Conservation (phyloP, 2,797 vertebrate species). For the Vultur gryphus region DNA sequence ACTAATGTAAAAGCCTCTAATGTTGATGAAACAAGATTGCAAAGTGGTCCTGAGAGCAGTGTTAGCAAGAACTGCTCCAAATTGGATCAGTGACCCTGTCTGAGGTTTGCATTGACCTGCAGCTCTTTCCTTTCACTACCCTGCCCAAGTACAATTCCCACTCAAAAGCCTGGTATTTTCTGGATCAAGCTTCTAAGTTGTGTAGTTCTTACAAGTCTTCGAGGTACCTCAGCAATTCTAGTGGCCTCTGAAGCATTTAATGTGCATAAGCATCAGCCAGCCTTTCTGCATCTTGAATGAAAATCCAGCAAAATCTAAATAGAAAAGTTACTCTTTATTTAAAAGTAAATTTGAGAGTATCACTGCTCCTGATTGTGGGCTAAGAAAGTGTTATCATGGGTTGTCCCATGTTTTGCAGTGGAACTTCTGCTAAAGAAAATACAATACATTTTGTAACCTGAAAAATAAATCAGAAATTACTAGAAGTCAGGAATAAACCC, state of each 20-base stretch:
- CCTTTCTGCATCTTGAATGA: background rate
- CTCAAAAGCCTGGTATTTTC: background rate
- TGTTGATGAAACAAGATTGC: background rate
- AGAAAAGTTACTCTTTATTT: background rate
- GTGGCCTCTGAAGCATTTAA: background rate
- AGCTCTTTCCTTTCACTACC: background rate
- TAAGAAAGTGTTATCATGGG: background rate
- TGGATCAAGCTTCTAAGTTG: background rate
- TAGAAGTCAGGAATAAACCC: background rate
- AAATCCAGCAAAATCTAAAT: background rate
- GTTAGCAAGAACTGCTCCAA: background rate
- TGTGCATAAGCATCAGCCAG: background rate
- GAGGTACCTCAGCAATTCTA: background rate
- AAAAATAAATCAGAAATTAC: background rate
- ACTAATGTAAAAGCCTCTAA: background rate
- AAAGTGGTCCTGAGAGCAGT: background rate
- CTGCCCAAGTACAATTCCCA: too few relatives aligned
- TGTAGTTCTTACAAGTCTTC: background rate
- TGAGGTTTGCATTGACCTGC: background rate
- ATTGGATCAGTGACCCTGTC: background rate
- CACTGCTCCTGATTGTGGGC: fast-evolving
- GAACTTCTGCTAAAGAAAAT: background rate
- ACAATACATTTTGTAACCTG: background rate
- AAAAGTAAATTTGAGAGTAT: background rate
- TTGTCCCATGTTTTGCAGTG: background rate